Base-by-base conservation (phyloP, 2,113 vertebrate genomes). In the Notiomystis cincta region DNA sequence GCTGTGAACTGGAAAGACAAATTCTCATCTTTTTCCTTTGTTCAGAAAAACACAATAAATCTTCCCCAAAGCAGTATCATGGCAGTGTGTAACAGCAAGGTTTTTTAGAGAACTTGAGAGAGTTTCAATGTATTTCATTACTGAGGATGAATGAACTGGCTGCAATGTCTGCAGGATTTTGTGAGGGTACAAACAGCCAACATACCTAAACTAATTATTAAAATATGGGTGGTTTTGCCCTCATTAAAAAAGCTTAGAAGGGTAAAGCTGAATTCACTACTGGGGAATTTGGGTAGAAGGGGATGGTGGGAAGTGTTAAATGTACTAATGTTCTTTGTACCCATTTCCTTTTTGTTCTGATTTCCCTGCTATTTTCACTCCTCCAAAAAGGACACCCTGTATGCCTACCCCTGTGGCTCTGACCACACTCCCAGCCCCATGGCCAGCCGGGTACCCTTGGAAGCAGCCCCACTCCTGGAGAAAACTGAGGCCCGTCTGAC, bases 361-460 rank as follows among this genome's bases (percentile, higher is more conserved):
- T 95, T 69, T 90, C 48, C 35, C 27, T 69, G 9, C 84, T 84
- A 24, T 83, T 87, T 90, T 23, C 15, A 3, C 28, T 86, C 73
- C 20, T 37, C 25, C 6, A 20, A 71, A 42, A 76, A 99, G 99
- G 99, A 99, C 86, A 99, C 99, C 14, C 96, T 99, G 45, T 98
- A 99, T 20, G 98, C 99, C 8, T 99, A 99, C 92, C 99, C 99
- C 6, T 99, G 99, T 50, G 99, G 99, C 76, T 99, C 99, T 18
- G 99, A 99, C 97, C 99, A 99, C 97, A 99, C 99, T 7, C 99
- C 99, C 65, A 99, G 99, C 93, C 99, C 99, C 5, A 99, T 99
- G 99, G 99, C 99, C 95, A 99, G 99, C 91, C 96, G 98, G 6
- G 90, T 98, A 2, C 94, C 99, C 1, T 97, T 99, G 78, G 98